Evolutionary conservation across 2,888 invertebrate species (phyloP), one percentile per base, ranked within the genome.

Genomic region (Eustalomyia histrio): DNA sequence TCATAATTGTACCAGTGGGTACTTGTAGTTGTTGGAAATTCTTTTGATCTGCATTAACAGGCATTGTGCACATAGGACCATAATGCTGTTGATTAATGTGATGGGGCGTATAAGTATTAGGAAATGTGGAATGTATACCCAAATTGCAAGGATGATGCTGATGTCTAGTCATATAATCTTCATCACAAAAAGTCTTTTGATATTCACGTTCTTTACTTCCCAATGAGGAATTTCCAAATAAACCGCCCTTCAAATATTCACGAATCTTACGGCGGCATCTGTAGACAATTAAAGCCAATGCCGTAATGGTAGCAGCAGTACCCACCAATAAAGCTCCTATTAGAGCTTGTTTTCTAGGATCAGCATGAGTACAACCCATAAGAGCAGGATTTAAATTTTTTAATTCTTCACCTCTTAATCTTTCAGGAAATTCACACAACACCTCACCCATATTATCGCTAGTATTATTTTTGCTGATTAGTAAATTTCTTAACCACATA

Each of bases 121-220:
- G 87, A 80, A 89, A 89, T n/a, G 90, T 88, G 3, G 90, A 88
- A 72, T 90, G 89, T 14, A 90, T 88, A 83, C 91, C 90, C 83
- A 90, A 80, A 12, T 88, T 89, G 84, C 91, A 91, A 69, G 91
- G 90, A 83, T 90, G 89, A 75, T 91, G 90, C 63, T 91, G 91
- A 78, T 90, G 90, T 0, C 91, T 90, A n/a, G 91, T 87, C 88
- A 91, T 88, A 91, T 95, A 96, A 89, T 97, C 96, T 88, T 96
- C 96, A 86, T 96, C 96, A 80, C 96, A 95, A 89, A 95, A 96
- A 3, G 96, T 96, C 91, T 97, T 96, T 89, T 96, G 96, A 89
- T 97, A 97, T 88, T 97, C 96, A 85, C 96, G 94, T 90, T 96
- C 96, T 89, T 96, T 96, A 65, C 95, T 93, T 1, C 91, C 91